These are phyloP conservation scores for Muntiacus muntjak DNA, from an alignment of 2,113 vertebrate species.

Conservation along the genomic window DNA sequence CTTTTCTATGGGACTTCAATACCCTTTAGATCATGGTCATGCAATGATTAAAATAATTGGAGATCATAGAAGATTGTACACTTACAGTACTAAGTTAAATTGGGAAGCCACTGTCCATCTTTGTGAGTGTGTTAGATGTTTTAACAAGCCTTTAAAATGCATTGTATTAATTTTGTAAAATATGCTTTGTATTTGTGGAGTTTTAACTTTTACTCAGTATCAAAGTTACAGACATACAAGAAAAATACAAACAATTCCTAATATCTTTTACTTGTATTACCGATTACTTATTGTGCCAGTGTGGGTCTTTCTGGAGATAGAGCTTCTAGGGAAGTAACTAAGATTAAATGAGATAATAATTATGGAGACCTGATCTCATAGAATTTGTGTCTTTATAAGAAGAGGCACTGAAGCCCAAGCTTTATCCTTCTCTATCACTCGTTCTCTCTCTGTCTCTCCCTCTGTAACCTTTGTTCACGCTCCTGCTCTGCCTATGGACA, in stretches of 20 bases:
- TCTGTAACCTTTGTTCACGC: neutral
- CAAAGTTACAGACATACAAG: neutral
- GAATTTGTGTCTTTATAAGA: neutral
- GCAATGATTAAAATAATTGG: neutral
- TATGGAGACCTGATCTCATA: neutral
- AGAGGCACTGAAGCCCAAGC: neutral
- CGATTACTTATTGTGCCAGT: neutral
- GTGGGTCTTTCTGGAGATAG: neutral
- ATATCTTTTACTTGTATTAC: neutral
- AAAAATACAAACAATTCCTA: neutral
- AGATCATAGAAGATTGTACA: neutral
- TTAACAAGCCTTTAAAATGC: neutral
- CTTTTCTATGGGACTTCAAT: slow-evolving; percentile 1
- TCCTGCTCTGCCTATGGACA: no score
- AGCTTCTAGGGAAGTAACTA: neutral
- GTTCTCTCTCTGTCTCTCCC: neutral
- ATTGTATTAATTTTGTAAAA: neutral
- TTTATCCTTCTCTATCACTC: neutral
- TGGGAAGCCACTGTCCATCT: neutral
- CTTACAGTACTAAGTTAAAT: neutral
- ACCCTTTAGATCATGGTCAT: neutral
- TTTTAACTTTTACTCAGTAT: neutral
- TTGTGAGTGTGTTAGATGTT: neutral
- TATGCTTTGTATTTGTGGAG: neutral
- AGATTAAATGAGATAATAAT: neutral